Percentiles rank a stretch among this genome's conserved stretches.
These are phyloP conservation scores for Ammospiza caudacuta DNA, from an alignment of 2,113 vertebrate genomes.

Conservation along the genomic window DNA sequence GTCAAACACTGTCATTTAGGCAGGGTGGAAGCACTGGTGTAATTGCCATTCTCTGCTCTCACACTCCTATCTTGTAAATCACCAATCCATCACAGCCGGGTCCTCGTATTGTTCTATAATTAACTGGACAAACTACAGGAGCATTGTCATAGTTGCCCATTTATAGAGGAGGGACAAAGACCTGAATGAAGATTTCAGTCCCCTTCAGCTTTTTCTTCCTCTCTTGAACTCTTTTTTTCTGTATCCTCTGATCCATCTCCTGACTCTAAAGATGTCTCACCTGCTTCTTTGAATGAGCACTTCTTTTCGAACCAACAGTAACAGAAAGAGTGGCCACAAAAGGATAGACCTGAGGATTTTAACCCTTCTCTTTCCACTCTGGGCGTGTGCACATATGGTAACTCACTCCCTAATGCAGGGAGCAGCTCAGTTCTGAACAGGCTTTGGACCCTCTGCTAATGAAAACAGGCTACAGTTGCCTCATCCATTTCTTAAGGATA, in stretches of 20 bases:
- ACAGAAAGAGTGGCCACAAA: background rate
- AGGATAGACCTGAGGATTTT: background rate
- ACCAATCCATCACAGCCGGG: conserved; percentile 82
- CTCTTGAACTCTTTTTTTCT: conserved; percentile 8
- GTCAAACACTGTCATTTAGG: conserved; percentile 51
- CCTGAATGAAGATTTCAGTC: conserved; percentile 30
- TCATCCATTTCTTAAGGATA: background rate
- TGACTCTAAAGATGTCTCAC: conserved; percentile 31
- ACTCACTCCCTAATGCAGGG: background rate
- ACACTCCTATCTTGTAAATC: conserved; percentile 79
- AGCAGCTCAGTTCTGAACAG: background rate
- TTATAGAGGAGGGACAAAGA: conserved; percentile 39
- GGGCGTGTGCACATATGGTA: background rate
- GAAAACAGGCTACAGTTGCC: background rate
- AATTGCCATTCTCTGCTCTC: conserved; percentile 71
- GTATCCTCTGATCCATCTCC: conserved; percentile 40
- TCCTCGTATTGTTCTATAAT: conserved; percentile 79
- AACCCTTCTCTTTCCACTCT: background rate
- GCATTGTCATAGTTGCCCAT: conserved; percentile 47
- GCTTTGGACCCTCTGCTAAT: background rate
- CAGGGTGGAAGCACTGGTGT: conserved; percentile 31
- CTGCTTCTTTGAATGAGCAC: conserved; percentile 30
- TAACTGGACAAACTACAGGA: conserved; percentile 73
- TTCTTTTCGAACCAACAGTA: conserved; percentile 32
- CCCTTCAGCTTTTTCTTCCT: conserved; percentile 36